Conservation (phyloP, 2,888 invertebrate genomes). For the Iselma pallidipennis region DNA sequence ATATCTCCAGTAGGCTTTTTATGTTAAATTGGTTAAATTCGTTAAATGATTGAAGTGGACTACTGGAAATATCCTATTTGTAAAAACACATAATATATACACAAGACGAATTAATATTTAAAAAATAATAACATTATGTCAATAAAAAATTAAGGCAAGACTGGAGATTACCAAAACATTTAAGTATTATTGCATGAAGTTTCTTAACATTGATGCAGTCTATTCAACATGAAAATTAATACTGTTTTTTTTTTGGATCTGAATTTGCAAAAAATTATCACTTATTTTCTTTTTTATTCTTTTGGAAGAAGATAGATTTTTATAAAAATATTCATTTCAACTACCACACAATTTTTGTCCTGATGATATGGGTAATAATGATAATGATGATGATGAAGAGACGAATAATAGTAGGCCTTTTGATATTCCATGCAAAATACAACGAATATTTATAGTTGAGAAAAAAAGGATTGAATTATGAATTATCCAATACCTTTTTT, state of each 20-base stretch:
- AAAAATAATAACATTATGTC: background rate
- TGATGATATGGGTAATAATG: slow-evolving; percentile 15
- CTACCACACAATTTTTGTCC: slow-evolving; percentile 29
- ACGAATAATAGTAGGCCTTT: slow-evolving; percentile 50
- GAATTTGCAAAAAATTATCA: no score
- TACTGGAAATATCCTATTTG: no score
- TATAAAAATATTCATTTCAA: slow-evolving; percentile 18
- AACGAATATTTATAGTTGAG: slow-evolving; percentile 12
- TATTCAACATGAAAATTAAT: background rate
- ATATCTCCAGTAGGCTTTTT: no score
- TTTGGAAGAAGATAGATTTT: background rate
- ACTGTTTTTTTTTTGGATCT: background rate
- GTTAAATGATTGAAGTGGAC: background rate
- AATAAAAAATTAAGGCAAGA: slow-evolving; percentile 5
- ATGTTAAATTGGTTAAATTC: no score
- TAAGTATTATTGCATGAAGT: background rate
- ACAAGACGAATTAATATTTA: background rate
- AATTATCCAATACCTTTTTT: no score
- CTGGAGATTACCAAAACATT: background rate
- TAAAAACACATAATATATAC: no score
- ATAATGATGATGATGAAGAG: slow-evolving; percentile 34
- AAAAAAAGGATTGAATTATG: no score
- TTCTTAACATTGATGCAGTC: background rate
- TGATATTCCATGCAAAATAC: slow-evolving; percentile 27
- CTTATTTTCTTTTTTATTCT: background rate